A percentile compares a stretch with the other conserved stretches of the same genome.
These are phyloP conservation scores for Diachasmimorpha longicaudata DNA, from an alignment of 1,140 invertebrate genomes.

Conservation along the genomic window DNA sequence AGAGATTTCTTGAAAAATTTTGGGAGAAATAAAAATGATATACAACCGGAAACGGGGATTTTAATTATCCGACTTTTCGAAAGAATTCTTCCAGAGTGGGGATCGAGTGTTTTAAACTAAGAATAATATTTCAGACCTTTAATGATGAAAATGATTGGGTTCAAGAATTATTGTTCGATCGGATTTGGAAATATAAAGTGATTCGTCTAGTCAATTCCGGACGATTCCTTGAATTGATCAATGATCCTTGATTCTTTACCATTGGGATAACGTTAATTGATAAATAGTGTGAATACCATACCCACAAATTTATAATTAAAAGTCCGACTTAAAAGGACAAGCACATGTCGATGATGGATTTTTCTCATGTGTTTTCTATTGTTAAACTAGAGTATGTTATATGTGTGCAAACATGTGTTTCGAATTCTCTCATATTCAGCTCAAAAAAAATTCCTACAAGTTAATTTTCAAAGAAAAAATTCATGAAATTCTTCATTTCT, in stretches of 20 bases:
- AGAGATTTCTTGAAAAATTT: too few species aligned
- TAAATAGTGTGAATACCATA: not conserved
- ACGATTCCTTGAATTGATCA: not conserved
- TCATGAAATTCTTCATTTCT: not conserved
- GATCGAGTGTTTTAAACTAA: not conserved
- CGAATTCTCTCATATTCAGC: too few species aligned
- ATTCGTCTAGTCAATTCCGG: not conserved
- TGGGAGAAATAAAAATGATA: not conserved
- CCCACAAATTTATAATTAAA: not conserved
- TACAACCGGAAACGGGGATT: not conserved
- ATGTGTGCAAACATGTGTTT: too few species aligned
- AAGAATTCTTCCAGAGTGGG: not conserved
- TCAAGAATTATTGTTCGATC: conserved; percentile 11
- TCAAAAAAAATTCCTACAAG: not conserved
- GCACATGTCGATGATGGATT: too few species aligned
- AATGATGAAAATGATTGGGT: conserved; percentile 11
- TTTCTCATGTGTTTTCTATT: too few species aligned
- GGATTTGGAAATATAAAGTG: not conserved
- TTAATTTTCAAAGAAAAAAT: not conserved
- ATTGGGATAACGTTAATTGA: not conserved
- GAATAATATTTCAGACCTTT: not conserved
- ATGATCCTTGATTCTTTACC: conserved; percentile 24
- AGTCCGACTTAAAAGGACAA: too few species aligned
- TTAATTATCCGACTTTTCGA: not conserved
- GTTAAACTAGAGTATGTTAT: too few species aligned